These are phyloP conservation scores for Forbesichthys agassizii DNA, from an alignment of 2,113 vertebrate species.

Conservation along the genomic window DNA sequence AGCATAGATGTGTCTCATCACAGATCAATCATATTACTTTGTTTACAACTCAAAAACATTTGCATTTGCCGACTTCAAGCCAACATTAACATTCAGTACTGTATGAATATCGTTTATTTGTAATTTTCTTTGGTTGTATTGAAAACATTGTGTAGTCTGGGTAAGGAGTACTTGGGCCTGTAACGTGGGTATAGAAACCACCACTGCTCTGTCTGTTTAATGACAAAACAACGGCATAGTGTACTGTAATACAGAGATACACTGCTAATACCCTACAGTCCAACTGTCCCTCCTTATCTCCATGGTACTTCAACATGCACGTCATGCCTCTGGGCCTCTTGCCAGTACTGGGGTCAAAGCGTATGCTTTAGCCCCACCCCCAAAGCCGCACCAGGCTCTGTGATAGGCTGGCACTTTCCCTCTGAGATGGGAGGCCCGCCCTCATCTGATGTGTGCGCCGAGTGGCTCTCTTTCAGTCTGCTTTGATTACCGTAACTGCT, in stretches of 20 bases:
- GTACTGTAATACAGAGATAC: background rate
- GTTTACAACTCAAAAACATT: too few species aligned
- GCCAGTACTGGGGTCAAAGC: slow-evolving; percentile 37
- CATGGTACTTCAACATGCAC: slow-evolving; percentile 7
- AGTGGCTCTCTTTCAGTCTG: slow-evolving; percentile 45
- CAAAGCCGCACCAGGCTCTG: slow-evolving; percentile 16
- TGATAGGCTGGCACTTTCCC: slow-evolving; percentile 53
- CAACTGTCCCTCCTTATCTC: slow-evolving; percentile 31
- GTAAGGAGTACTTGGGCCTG: too few species aligned
- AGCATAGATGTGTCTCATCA: too few species aligned
- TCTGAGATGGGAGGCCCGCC: slow-evolving; percentile 18
- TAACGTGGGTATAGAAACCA: too few species aligned
- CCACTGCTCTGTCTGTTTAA: too few species aligned
- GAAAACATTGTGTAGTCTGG: too few species aligned
- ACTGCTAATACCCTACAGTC: too few species aligned
- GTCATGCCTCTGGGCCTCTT: slow-evolving; percentile 30
- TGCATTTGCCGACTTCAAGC: too few species aligned
- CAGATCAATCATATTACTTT: too few species aligned
- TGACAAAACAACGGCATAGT: background rate
- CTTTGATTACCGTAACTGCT: slow-evolving; percentile 64
- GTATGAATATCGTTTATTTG: too few species aligned
- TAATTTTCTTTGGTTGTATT: too few species aligned
- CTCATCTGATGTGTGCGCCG: slow-evolving; percentile 15
- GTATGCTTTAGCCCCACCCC: slow-evolving; percentile 33
- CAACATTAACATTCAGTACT: too few species aligned